phyloP scores from a whole-genome alignment of 1,140 invertebrate genomes.

The Ruditapes philippinarum region DNA sequence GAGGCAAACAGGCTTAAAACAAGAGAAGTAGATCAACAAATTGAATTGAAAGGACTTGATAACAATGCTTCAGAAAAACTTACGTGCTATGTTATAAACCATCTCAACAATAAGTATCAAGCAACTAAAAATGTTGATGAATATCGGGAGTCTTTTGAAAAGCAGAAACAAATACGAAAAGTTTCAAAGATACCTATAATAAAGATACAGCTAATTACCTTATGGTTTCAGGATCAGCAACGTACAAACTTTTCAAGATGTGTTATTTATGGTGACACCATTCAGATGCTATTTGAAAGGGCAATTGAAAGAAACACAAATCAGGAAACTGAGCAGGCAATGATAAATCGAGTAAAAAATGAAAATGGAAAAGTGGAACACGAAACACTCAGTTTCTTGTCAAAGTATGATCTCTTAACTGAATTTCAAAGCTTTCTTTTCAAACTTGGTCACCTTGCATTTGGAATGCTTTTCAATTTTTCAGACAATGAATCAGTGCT shows the following conservation, averaged over 20 bases:
- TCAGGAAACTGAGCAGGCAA: not conserved
- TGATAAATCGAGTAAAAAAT: not conserved
- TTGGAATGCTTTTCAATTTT: not conserved
- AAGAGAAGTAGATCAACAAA: not conserved
- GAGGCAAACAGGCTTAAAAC: not conserved
- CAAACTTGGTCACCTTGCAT: not conserved
- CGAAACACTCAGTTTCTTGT: not conserved
- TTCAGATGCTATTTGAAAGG: not conserved
- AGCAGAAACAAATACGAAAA: not conserved
- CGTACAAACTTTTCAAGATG: not conserved
- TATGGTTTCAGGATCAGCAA: not conserved
- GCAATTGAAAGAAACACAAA: not conserved
- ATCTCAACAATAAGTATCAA: not conserved
- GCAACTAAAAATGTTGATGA: not conserved
- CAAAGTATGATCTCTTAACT: not conserved
- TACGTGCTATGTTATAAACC: not conserved
- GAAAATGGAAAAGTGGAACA: not conserved
- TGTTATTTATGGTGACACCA: not conserved
- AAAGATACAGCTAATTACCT: not conserved
- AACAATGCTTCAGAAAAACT: not conserved
- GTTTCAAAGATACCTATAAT: not conserved
- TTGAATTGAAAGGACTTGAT: not conserved
- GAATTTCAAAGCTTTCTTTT: not conserved
- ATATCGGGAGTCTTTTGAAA: not conserved
- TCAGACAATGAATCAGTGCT: not conserved